Percentiles rank a stretch among this genome's conserved stretches.
Conservation (phyloP, 2,888 invertebrate genomes). For the Aphidoletes aphidimyza region DNA sequence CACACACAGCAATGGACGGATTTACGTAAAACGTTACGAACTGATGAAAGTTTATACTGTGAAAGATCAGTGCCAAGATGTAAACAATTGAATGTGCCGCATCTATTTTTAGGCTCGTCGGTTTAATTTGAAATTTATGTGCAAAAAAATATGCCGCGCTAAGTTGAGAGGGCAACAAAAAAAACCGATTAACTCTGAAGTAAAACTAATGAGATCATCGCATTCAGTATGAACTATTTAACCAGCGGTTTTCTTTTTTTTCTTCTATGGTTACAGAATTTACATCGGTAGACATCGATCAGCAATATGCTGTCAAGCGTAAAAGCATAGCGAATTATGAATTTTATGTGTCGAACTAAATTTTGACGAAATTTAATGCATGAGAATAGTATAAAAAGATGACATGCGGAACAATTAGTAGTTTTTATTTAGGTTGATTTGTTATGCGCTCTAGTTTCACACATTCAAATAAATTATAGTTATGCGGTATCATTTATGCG, state of each 20-base stretch:
- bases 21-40: not conserved
- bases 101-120: conserved; percentile 12
- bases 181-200: too few relatives aligned
- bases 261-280: not conserved
- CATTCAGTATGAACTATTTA: too few relatives aligned
- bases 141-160: not conserved
- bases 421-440: too few relatives aligned
- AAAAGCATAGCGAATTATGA: not conserved
- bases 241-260: not conserved
- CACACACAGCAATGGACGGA: too few relatives aligned
- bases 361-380: not conserved
- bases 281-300: too few relatives aligned
- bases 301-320: not conserved
- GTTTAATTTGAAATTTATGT: conserved; percentile 4
- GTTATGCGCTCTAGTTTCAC: too few relatives aligned
- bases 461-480: too few relatives aligned
- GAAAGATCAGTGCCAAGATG: not conserved
- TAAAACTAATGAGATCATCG: conserved; percentile 18
- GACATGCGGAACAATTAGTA: too few relatives aligned
- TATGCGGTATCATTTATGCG: too few relatives aligned
- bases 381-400: too few relatives aligned
- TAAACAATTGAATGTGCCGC: not conserved
- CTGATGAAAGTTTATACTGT: not conserved
- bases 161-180: not conserved
- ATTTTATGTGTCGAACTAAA: conserved; percentile 5